Evolutionary conservation across 2,888 invertebrate species (phyloP).

Genomic region (Perizoma flavofasciatum): DNA sequence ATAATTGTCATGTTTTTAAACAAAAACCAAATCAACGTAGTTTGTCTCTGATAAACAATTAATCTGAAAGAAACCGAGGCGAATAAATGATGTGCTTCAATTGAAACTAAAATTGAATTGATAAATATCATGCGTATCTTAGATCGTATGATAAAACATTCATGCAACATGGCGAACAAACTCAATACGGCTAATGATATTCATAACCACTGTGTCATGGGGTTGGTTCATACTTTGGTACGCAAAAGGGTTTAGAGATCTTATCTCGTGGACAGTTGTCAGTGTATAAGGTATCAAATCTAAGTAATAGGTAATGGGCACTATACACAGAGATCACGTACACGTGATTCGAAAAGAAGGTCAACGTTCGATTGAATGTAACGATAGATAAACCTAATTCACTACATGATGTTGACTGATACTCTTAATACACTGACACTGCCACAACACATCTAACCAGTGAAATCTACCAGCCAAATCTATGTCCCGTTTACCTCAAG

Average conservation of each 20-base stretch:
- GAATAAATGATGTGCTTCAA: too few relatives aligned
- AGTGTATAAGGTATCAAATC: slow-evolving; percentile 19
- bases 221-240: slow-evolving; percentile 35
- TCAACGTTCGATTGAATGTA: background rate
- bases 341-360: background rate
- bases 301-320: background rate
- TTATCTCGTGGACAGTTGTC: slow-evolving; percentile 44
- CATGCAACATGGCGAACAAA: slow-evolving; percentile 48
- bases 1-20: too few relatives aligned
- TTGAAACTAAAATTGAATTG: background rate
- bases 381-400: background rate
- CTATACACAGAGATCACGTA: background rate
- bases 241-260: slow-evolving; percentile 46
- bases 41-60: too few relatives aligned
- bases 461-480: slow-evolving; percentile 56
- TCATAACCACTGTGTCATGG: slow-evolving; percentile 53
- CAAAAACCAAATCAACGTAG: too few relatives aligned
- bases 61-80: too few relatives aligned
- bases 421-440: slow-evolving; percentile 50
- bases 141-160: slow-evolving; percentile 47
- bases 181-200: slow-evolving; percentile 69
- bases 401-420: slow-evolving; percentile 1
- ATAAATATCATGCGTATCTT: slow-evolving; percentile 40
- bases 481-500: slow-evolving; percentile 73
- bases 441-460: slow-evolving; percentile 57